Base-by-base conservation (phyloP, 2,888 invertebrate species). In the Hemicrepidius hirtus region DNA sequence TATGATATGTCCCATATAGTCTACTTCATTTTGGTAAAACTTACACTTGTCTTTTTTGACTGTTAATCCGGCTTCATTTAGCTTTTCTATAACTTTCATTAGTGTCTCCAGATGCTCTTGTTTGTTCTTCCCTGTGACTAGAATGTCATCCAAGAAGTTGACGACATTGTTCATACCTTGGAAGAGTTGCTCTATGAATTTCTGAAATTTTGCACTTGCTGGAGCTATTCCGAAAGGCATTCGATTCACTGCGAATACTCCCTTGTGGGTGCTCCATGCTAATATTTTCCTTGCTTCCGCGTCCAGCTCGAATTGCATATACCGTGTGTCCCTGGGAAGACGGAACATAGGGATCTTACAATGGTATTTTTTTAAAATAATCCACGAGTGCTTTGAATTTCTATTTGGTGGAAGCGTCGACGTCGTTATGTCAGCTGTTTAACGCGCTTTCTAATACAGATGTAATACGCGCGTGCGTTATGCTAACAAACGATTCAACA, bases 151-250 rank as follows among this genome's bases (percentile, higher is more conserved):
- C 20, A 81, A 73, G 70, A 80, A 84, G 75, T 74, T 75, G 21
- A 73, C 80, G 12, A 81, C 79, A 12, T 72, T 77, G 1, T 80
- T 75, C 3, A 82, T 74, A 10, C 80, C 83, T 49, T 71, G 70
- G 3, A 86, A 72, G 28, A 84, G 68, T 37, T 79, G 69, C 72
- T 86, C 85, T 24, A 85, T 77, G 13, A 78, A 76, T 46, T 76
- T 68, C 64, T 85, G 84, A 74, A 84, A 84, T 41, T 84, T 82
- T 9, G 82, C 81, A 9, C 83, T 82, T 12, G 84, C 84, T 10
- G 78, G 77, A 4, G 81, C 79, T 13, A 85, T 81, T n/a, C 85
- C 86, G 77, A 81, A 84, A 3, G 83, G 81, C 32, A 85, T 67
- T 18, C 84, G 76, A 35, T 82, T 82, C 40, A 81, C 81, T 24